Base-by-base conservation (phyloP, 2,797 vertebrate species). In the Rhynchonycteris naso region DNA sequence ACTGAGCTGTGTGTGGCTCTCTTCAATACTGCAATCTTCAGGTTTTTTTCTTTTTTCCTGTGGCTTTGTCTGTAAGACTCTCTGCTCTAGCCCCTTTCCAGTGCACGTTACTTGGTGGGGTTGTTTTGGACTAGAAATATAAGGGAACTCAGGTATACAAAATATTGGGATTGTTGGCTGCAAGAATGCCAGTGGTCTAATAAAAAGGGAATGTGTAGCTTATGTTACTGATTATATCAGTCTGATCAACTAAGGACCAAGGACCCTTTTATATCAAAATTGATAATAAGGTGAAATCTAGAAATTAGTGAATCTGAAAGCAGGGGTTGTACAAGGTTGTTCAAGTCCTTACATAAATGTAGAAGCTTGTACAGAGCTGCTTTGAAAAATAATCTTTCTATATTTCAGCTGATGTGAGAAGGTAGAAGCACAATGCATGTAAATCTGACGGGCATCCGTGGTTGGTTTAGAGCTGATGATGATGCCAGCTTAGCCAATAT, bases 81-180 rank as follows among this genome's bases (percentile, higher is more conserved):
- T 58, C 18, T 85, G n/a, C 12, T 93, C 7, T 28, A 47, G 14
- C 2, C n/a, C 35, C 22, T 94, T 61, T 38, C 43, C 7, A 33
- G 43, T 79, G 30, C 4, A 38, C 35, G 33, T 47, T 86, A 79
- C 21, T 87, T 92, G 47, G 52, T 50, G 33, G 52, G 47, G 65
- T 92, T 92, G 9, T 88, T 85, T 94, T 83, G 61, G 22, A 71
- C 16, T 75, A 86, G n/a, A 33, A 56, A 15, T 95, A 90, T 88
- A 26, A 59, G 43, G 12, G 19, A 91, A 94, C 7, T 58, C 22
- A 24, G 35, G 21, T 80, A 76, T 74, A 30, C 30, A 76, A 83
- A 83, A 56, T 81, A 54, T 19, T 52, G 54, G 69, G 13, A 16
- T 89, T 69, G 11, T 56, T 71, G 81, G 76, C 2, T 75, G 14